A percentile compares a stretch with the other conserved stretches of the same genome.
These are phyloP conservation scores for Limosa lapponica DNA, from an alignment of 2,797 vertebrate genomes.

Conservation along the genomic window DNA sequence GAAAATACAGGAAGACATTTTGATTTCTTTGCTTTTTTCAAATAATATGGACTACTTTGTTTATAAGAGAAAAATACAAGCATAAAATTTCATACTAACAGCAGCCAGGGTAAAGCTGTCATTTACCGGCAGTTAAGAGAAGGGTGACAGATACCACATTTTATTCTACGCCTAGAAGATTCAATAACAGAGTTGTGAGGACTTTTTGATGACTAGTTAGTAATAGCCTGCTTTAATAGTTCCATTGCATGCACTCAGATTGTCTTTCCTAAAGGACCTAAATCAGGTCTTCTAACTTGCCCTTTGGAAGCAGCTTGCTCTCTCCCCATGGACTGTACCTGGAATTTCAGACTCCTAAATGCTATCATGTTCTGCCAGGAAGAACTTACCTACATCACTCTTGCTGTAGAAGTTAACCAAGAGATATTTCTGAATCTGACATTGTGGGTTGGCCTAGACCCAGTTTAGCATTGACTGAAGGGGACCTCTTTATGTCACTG, in stretches of 20 bases:
- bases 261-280: neutral
- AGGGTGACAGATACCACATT: neutral
- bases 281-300: neutral
- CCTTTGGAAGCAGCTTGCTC: neutral
- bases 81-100: neutral
- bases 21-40: neutral
- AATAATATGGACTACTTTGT: neutral
- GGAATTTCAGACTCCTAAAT: neutral
- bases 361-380: neutral
- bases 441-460: neutral
- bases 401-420: neutral
- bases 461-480: neutral
- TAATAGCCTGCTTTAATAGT: neutral
- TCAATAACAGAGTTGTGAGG: neutral
- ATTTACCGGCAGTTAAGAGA: neutral
- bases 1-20: neutral
- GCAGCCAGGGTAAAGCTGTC: neutral
- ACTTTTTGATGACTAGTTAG: neutral
- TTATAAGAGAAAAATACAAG: neutral
- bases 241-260: no score
- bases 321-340: fast-evolving
- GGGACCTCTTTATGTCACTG: neutral
- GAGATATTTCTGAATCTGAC: neutral
- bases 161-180: neutral
- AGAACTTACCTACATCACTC: fast-evolving